Conservation (phyloP, 2,113 vertebrate species). For the Sturnus vulgaris region DNA sequence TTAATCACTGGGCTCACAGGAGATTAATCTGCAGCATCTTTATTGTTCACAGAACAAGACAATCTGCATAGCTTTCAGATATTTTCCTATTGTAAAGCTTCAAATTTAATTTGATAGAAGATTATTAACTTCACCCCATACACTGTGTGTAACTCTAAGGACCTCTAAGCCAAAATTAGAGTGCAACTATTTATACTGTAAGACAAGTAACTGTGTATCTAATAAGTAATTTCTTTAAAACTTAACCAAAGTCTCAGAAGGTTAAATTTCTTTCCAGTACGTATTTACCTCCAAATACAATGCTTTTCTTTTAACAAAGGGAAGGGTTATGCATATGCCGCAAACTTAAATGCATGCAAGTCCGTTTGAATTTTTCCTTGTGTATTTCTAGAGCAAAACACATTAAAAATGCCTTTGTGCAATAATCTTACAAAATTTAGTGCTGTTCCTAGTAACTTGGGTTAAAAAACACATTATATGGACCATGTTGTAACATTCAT, state of each 20-base stretch:
- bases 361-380: not conserved
- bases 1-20: not conserved
- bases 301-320: not conserved
- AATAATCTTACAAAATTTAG: not conserved
- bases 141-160: not conserved
- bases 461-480: not conserved
- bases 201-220: not conserved
- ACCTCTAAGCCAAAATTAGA: not conserved
- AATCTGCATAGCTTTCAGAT: not conserved
- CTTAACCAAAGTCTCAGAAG: not conserved
- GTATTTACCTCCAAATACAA: not conserved
- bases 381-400: not conserved
- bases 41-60: not conserved
- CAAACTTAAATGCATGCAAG: not conserved
- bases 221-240: not conserved
- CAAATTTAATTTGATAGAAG: not conserved
- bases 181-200: not conserved
- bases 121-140: not conserved
- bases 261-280: not conserved
- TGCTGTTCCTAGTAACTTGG: not conserved
- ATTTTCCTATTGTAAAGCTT: not conserved
- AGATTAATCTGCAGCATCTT: not conserved
- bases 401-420: not conserved
- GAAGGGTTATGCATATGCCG: not conserved
- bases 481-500: not conserved